Evolutionary conservation across 2,888 invertebrate species (phyloP), one percentile per base, ranked within the genome.

Genomic region (Drosophila formosana): DNA sequence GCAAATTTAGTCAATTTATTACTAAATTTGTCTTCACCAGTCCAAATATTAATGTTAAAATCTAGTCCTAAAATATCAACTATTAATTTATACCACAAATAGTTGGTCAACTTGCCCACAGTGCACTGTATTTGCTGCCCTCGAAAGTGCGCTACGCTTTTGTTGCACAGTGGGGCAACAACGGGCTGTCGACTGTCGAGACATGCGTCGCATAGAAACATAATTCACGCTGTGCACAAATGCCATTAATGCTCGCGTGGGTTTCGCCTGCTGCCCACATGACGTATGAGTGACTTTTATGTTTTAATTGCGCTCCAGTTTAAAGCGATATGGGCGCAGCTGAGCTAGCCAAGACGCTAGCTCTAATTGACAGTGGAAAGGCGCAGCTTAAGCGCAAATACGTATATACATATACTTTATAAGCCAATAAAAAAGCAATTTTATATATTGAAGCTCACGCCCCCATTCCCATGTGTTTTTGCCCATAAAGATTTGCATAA

Each of bases 281-380:
- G 83, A 73, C 83, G 83, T 89, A 89, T 84, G 89, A 84, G 88
- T 84, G 89, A 84, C 84, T 87, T 89, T 89, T 89, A 83, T 83
- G 87, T 83, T 87, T 89, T 83, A 89, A 83, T 83, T 89, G 89
- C 71, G 69, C 66, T 65, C 72, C 70, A 80, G 71, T 74, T 83
- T 80, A 80, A 83, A 77, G 70, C 65, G 80, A 4, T 9, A 66
- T 66, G 63, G 66, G 69, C 73, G 51, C 76, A 82, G 86, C 82
- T 80, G 83, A 61, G 66, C 63, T 43, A 23, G 66, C 58, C 66
- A 74, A 81, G 88, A 70, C 65, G 72, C 75, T 66, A 81, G 71
- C 75, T 66, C 84, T 88, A 83, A 88, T 88, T 88, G 83, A 87
- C 83, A 86, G 60, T 64, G 61, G 61, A 70, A 67, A 69, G 69